Percentiles rank a stretch among this genome's conserved stretches.
Evolutionary conservation across 2,888 invertebrate species (phyloP).

Genomic region (Agonum fuliginosum): DNA sequence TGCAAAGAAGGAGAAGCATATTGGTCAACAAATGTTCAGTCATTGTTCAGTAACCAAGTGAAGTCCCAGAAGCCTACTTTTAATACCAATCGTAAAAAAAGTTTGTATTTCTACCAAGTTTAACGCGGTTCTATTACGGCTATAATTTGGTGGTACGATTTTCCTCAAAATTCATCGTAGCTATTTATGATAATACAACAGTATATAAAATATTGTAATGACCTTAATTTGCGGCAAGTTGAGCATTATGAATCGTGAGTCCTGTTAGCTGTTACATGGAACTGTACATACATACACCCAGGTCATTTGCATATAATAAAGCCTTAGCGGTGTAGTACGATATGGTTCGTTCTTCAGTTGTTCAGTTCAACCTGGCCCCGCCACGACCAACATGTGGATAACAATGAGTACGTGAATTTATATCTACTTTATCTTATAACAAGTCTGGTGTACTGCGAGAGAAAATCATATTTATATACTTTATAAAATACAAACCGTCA

Average conservation of each 20-base stretch:
- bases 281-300: slow-evolving; percentile 32
- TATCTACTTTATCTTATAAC: neutral
- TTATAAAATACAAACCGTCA: too few species aligned
- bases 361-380: neutral
- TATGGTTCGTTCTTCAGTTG: neutral
- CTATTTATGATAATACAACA: slow-evolving; percentile 3
- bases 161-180: too few species aligned
- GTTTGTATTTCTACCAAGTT: too few species aligned
- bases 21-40: too few species aligned
- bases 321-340: slow-evolving; percentile 15
- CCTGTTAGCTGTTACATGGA: slow-evolving; percentile 20
- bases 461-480: neutral
- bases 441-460: neutral
- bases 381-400: slow-evolving; percentile 7
- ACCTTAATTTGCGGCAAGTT: slow-evolving; percentile 14
- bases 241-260: slow-evolving; percentile 33
- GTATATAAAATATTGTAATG: slow-evolving; percentile 17
- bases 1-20: too few species aligned
- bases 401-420: slow-evolving; percentile 26
- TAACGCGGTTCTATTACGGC: too few species aligned
- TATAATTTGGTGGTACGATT: too few species aligned
- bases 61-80: too few species aligned
- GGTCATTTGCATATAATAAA: slow-evolving; percentile 42
- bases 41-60: too few species aligned
- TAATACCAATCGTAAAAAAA: too few species aligned